A percentile compares a stretch with the other conserved stretches of the same genome.
Conservation (phyloP, 2,888 invertebrate species). For the Drosophila neonasuta region DNA sequence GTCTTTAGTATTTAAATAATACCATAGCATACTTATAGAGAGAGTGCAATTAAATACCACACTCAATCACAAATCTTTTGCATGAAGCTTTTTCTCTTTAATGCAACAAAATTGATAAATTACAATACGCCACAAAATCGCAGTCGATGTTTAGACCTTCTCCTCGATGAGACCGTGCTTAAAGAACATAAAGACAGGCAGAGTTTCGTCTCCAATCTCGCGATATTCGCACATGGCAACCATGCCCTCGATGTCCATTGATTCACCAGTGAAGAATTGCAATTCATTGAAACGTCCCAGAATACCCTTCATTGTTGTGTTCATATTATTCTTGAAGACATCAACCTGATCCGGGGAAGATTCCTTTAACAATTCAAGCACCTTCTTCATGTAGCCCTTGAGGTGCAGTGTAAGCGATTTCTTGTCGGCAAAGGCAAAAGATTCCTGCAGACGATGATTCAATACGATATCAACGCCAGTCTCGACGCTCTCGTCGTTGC, state of each 20-base stretch:
- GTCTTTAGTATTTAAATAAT: no score
- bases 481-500: constrained; percentile 88
- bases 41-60: no score
- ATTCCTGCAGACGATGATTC: constrained; percentile 94
- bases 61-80: no score
- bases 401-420: constrained; percentile 95
- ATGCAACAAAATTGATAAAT: neutral
- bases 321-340: constrained; percentile 94
- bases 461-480: constrained; percentile 96
- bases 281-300: constrained; percentile 94
- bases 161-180: constrained; percentile 97
- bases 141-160: constrained; percentile 87
- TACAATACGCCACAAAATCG: neutral
- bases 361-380: constrained; percentile 91
- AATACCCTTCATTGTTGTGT: constrained; percentile 95
- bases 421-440: constrained; percentile 93
- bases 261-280: constrained; percentile 95
- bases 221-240: constrained; percentile 96
- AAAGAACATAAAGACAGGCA: constrained; percentile 96
- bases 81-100: neutral
- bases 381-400: constrained; percentile 98
- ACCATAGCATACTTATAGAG: no score
- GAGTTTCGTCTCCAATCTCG: constrained; percentile 90
- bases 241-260: constrained; percentile 96
- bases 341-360: constrained; percentile 92